These are phyloP conservation scores for Lathronympha strigana DNA, from an alignment of 2,888 invertebrate genomes.

Conservation along the genomic window DNA sequence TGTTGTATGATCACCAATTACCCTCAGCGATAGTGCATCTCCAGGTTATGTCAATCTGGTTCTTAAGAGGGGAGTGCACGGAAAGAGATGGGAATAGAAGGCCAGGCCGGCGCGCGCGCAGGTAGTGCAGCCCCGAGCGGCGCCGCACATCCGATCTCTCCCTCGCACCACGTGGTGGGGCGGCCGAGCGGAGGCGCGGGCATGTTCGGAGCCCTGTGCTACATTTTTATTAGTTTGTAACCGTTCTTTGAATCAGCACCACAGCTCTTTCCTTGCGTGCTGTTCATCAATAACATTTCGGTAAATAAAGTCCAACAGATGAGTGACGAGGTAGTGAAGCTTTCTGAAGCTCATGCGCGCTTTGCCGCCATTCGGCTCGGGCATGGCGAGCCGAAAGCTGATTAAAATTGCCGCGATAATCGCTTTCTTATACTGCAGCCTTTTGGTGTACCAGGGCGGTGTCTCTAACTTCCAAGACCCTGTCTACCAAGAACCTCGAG, in stretches of 20 bases:
- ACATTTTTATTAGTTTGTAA: conserved; percentile 84
- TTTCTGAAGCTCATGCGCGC: conserved; percentile 67
- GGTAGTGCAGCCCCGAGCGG: conserved; percentile 65
- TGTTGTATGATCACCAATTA: background rate
- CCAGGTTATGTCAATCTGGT: background rate
- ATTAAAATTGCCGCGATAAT: conserved; percentile 81
- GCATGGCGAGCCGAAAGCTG: conserved; percentile 77
- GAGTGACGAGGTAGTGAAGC: conserved; percentile 72
- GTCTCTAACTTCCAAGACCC: conserved; percentile 79
- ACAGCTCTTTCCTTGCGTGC: conserved; percentile 52
- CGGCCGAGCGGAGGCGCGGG: conserved; percentile 62
- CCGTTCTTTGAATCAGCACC: conserved; percentile 66
- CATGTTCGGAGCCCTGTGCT: conserved; percentile 78
- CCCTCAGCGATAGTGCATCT: background rate
- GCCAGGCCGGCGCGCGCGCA: conserved; percentile 75
- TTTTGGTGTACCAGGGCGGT: conserved; percentile 85
- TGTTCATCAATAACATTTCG: conserved; percentile 70
- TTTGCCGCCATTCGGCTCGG: conserved; percentile 70
- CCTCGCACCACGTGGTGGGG: conserved; percentile 78
- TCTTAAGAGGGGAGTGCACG: background rate
- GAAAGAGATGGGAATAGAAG: conserved; percentile 6
- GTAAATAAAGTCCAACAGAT: conserved; percentile 76
- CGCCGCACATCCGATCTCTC: conserved; percentile 56
- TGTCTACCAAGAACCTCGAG: conserved; percentile 78
- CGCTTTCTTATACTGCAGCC: conserved; percentile 84